These are phyloP conservation scores for Sialia sialis DNA, from an alignment of 2,113 vertebrate species.

Conservation along the genomic window DNA sequence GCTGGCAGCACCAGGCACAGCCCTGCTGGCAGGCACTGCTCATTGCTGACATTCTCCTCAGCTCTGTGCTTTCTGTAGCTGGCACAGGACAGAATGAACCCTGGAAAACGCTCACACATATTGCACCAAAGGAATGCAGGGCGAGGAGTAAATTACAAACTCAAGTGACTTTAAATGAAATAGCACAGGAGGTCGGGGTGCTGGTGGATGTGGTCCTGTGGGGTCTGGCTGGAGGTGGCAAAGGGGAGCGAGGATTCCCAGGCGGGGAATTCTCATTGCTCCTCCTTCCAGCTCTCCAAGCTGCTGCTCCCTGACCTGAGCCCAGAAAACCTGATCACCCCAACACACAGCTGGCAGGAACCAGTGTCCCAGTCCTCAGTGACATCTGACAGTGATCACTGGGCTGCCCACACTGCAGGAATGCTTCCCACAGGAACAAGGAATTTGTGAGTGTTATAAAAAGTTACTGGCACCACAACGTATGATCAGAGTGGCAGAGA, in stretches of 20 bases:
- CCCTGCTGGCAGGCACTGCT: background rate
- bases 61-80: background rate
- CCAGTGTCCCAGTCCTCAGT: background rate
- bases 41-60: background rate
- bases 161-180: background rate
- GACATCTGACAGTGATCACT: conserved; percentile 54
- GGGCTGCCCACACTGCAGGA: conserved; percentile 35
- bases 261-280: background rate
- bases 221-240: background rate
- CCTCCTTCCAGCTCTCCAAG: background rate
- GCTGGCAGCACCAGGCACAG: background rate
- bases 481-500: conserved; percentile 71
- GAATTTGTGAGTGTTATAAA: conserved; percentile 80
- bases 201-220: accelerated
- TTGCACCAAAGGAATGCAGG: background rate
- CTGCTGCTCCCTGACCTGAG: background rate
- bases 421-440: conserved; percentile 64
- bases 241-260: background rate
- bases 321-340: background rate
- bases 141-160: background rate
- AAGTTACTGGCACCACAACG: conserved; percentile 70
- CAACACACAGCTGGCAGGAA: background rate
- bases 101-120: conserved; percentile 1
- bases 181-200: background rate
- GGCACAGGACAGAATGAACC: background rate